Percentiles rank a stretch among this genome's conserved stretches.
Evolutionary conservation across 2,888 invertebrate species (phyloP).

Genomic region (Psococerastis gibbosa): DNA sequence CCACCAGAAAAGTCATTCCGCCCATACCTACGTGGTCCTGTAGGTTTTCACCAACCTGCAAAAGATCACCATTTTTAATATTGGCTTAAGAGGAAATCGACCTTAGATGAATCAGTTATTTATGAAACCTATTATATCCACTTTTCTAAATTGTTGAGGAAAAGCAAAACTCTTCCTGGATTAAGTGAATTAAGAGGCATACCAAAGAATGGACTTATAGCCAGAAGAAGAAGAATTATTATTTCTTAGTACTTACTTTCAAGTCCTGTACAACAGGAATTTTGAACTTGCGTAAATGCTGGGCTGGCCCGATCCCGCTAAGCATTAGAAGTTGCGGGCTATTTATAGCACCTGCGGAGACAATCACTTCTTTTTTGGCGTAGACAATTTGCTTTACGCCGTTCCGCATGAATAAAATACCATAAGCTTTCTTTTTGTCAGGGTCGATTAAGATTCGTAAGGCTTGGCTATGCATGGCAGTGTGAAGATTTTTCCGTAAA

Average conservation of each 20-base stretch:
- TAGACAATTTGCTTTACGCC: conserved; percentile 47
- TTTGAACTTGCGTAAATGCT: conserved; percentile 46
- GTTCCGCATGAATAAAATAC: conserved; percentile 59
- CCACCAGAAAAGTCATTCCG: conserved; percentile 57
- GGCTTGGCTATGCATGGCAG: conserved; percentile 61
- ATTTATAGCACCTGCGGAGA: conserved; percentile 82
- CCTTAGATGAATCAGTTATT: too few relatives aligned
- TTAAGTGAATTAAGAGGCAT: too few relatives aligned
- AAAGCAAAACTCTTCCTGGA: too few relatives aligned
- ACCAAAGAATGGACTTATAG: too few relatives aligned
- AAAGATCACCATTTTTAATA: neutral
- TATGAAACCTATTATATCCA: too few relatives aligned
- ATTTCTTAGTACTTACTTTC: too few relatives aligned
- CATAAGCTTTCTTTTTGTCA: conserved; percentile 50
- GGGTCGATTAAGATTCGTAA: conserved; percentile 58
- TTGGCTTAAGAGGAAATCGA: too few relatives aligned
- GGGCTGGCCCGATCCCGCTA: conserved; percentile 60
- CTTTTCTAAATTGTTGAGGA: too few relatives aligned
- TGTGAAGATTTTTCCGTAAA: conserved; percentile 55
- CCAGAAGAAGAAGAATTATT: too few relatives aligned
- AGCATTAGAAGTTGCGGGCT: conserved; percentile 82
- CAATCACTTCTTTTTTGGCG: conserved; percentile 58
- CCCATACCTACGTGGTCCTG: conserved; percentile 82
- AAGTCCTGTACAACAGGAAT: conserved; percentile 58
- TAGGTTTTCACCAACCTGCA: conserved; percentile 46